Percentiles rank a stretch among this genome's conserved stretches.
Conservation (phyloP, 2,113 vertebrate species). For the Indicator indicator region DNA sequence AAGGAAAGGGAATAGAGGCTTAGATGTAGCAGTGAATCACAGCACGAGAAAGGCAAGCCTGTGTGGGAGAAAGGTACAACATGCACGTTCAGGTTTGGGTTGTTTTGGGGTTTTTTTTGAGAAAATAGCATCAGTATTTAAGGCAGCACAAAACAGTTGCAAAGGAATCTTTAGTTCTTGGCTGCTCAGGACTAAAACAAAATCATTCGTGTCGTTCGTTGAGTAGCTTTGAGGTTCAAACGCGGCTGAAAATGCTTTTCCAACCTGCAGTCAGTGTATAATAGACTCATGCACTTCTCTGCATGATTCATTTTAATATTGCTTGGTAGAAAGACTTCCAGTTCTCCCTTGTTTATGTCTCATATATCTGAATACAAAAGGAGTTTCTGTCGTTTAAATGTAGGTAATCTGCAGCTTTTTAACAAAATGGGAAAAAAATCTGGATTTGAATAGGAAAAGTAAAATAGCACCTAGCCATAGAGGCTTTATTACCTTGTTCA, state of each 20-base stretch:
- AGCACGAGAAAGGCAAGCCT: conserved; percentile 31
- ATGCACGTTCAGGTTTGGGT: not conserved
- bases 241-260: conserved; percentile 46
- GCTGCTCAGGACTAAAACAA: conserved; percentile 35
- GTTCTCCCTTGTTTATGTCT: not conserved
- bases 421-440: not conserved
- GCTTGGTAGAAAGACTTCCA: not conserved
- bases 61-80: not conserved
- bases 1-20: conserved; percentile 71
- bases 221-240: conserved; percentile 44
- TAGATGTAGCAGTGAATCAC: conserved; percentile 67
- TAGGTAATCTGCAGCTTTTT: not conserved
- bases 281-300: conserved; percentile 21
- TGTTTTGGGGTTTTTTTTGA: not conserved
- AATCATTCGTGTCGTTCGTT: conserved; percentile 41
- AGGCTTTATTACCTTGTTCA: conserved; percentile 14
- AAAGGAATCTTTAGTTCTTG: conserved; percentile 46
- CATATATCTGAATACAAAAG: not conserved
- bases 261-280: conserved; percentile 7
- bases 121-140: conserved; percentile 42
- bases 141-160: conserved; percentile 19
- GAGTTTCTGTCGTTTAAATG: not conserved
- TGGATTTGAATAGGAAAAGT: conserved; percentile 35
- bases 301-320: not conserved
- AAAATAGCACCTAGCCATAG: not conserved